Evolutionary conservation across 2,113 vertebrate genomes (phyloP).

Genomic region (Limanda limanda): DNA sequence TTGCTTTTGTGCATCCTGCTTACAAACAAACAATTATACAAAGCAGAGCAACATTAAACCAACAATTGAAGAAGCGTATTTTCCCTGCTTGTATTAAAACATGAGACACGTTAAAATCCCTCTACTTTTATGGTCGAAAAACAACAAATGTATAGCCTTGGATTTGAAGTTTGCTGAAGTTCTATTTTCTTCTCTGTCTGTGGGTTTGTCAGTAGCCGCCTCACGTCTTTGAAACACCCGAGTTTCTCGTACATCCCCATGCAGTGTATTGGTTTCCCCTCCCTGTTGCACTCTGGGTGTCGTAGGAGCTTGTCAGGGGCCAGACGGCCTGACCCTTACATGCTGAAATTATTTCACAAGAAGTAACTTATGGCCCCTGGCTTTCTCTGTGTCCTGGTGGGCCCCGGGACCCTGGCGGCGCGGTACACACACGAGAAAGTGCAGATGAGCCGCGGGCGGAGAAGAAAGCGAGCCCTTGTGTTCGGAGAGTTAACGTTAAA

Average conservation of each 20-base stretch:
- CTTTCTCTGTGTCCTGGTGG: constrained; percentile 58
- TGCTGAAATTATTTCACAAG: constrained; percentile 60
- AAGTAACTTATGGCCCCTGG: constrained; percentile 39
- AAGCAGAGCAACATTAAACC: too few relatives aligned
- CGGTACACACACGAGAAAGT: not conserved
- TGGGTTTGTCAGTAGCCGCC: not conserved
- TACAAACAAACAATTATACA: too few relatives aligned
- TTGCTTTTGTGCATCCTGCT: too few relatives aligned
- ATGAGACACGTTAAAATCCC: too few relatives aligned
- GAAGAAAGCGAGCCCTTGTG: constrained; percentile 67
- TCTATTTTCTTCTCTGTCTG: not conserved
- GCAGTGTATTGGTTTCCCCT: constrained; percentile 1
- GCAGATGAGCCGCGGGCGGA: constrained; percentile 41
- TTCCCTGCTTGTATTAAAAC: too few relatives aligned
- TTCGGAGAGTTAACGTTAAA: constrained; percentile 71
- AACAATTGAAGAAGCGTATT: too few relatives aligned
- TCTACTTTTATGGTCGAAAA: too few relatives aligned
- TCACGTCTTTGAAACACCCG: not conserved
- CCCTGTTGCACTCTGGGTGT: constrained; percentile 12
- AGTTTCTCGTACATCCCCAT: constrained; percentile 12
- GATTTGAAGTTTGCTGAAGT: not conserved
- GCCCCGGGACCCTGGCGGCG: not conserved
- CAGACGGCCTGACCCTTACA: constrained; percentile 65
- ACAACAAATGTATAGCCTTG: too few relatives aligned
- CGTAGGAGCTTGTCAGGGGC: constrained; percentile 17